These are phyloP conservation scores for Stylophora pistillata DNA, from an alignment of 64 coral and sea anemone genomes.

Conservation along the genomic window DNA sequence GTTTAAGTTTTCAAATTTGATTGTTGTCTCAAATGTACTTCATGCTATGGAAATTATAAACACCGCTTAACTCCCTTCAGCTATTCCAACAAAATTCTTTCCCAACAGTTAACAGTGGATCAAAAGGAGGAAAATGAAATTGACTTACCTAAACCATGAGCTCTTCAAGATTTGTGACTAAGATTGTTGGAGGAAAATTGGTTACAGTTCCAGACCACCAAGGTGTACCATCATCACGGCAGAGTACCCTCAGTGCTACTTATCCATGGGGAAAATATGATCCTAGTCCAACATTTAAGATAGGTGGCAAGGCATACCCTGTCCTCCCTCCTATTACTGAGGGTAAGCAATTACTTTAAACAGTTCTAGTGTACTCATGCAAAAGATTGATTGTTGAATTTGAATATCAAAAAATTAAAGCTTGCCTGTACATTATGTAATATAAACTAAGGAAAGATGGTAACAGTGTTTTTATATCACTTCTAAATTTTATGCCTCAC, in stretches of 20 bases:
- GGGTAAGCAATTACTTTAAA: conserved; percentile 21
- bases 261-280: conserved; percentile 33
- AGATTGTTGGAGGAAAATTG: conserved; percentile 81
- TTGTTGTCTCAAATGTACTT: too few relatives aligned
- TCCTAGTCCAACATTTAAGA: not conserved
- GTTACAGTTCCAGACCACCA: conserved; percentile 42
- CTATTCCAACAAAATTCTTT: not conserved
- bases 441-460: too few relatives aligned
- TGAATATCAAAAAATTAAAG: not conserved
- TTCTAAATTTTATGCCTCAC: too few relatives aligned
- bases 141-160: conserved; percentile 37
- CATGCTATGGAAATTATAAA: too few relatives aligned
- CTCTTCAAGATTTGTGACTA: conserved; percentile 59
- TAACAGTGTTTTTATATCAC: too few relatives aligned
- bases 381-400: not conserved
- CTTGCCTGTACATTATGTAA: not conserved
- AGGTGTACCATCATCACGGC: not conserved
- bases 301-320: conserved; percentile 42
- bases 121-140: not conserved
- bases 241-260: not conserved
- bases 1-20: too few relatives aligned
- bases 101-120: not conserved
- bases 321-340: conserved; percentile 72
- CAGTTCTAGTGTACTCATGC: not conserved
- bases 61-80: too few relatives aligned